Evolutionary conservation across 2,113 vertebrate species (phyloP).

Genomic region (Phylloscopus trochiloides): DNA sequence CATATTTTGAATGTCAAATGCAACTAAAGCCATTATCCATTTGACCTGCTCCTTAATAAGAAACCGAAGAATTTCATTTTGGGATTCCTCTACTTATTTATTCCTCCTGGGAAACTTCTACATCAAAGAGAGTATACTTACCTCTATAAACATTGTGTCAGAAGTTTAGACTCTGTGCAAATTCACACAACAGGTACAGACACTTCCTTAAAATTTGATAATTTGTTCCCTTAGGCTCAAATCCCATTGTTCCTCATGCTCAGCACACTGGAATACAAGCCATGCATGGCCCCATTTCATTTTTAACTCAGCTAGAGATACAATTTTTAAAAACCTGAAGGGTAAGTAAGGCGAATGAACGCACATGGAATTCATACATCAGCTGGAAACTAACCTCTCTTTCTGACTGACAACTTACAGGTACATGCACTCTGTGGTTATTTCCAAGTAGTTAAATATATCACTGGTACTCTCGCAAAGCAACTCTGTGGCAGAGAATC

Average conservation of each 20-base stretch:
- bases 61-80: neutral
- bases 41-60: neutral
- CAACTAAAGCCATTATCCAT: neutral
- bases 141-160: neutral
- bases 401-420: conserved; percentile 15
- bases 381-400: neutral
- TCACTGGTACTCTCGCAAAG: neutral
- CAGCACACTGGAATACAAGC: neutral
- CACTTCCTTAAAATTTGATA: neutral
- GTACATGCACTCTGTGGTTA: neutral
- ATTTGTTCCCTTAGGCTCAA: neutral
- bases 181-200: neutral
- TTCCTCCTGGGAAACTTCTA: neutral
- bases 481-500: neutral
- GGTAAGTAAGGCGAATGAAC: neutral
- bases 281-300: neutral
- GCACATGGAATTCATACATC: neutral
- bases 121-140: neutral
- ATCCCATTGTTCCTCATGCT: neutral
- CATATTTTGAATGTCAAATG: conserved; percentile 17
- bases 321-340: neutral
- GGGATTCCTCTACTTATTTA: neutral
- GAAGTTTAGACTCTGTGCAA: neutral
- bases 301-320: neutral
- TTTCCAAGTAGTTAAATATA: neutral